Conservation (phyloP, 2,797 vertebrate species). For the Tenualosa ilisha region DNA sequence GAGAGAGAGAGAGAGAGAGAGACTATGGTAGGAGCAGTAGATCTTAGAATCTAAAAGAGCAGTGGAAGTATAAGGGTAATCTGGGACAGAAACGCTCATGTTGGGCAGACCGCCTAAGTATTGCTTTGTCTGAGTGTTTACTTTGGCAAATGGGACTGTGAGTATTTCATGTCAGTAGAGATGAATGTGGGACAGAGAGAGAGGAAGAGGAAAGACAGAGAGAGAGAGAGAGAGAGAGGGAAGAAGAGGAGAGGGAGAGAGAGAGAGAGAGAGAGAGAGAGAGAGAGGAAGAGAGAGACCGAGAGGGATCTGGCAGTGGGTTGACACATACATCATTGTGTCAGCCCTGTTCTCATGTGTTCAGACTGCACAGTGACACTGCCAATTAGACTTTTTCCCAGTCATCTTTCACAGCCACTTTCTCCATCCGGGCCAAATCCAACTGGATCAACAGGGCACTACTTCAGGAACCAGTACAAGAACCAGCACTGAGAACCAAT, state of each 20-base stretch:
- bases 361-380: conserved; percentile 45
- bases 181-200: neutral
- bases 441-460: no score
- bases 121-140: neutral
- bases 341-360: conserved; percentile 65
- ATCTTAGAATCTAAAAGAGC: no score
- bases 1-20: neutral
- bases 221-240: conserved; percentile 32
- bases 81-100: neutral
- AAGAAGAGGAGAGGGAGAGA: neutral
- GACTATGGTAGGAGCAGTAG: neutral
- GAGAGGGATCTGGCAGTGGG: neutral
- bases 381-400: neutral
- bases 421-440: neutral
- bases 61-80: neutral
- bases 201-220: conserved; percentile 14
- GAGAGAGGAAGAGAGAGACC: conserved; percentile 22
- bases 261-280: conserved; percentile 29
- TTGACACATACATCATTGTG: conserved; percentile 8
- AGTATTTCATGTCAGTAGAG: neutral
- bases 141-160: neutral
- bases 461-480: no score
- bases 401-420: neutral
- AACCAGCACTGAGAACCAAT: no score
- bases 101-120: neutral